Evolutionary conservation across 1,140 invertebrate genomes (phyloP).

Genomic region (Coenobita brevimanus): DNA sequence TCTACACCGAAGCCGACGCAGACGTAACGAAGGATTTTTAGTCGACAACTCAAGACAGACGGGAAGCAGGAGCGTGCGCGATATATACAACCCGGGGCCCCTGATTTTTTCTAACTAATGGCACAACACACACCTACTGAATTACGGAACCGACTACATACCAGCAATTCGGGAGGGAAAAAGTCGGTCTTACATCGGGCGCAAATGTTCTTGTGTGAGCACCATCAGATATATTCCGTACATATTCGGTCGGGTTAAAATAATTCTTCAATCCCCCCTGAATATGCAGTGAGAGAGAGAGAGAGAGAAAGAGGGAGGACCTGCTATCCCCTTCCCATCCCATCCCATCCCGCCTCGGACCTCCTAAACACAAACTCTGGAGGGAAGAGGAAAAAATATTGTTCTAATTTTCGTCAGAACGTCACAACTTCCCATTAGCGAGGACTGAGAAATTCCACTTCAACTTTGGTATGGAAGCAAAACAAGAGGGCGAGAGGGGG

Average conservation of each 20-base stretch:
- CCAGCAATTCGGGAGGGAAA: constrained; percentile 2
- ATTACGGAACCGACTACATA: not conserved
- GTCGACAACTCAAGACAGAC: too few relatives aligned
- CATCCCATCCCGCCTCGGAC: not conserved
- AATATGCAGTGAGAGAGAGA: not conserved
- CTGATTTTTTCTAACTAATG: not conserved
- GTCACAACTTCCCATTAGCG: constrained; percentile 34
- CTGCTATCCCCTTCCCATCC: not conserved
- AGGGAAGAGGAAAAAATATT: constrained; percentile 16
- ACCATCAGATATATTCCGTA: constrained; percentile 42
- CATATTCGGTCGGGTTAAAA: constrained; percentile 21
- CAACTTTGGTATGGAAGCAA: constrained; percentile 13
- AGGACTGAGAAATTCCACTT: constrained; percentile 30
- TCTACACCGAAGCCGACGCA: too few relatives aligned
- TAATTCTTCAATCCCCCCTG: constrained; percentile 34
- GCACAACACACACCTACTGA: not conserved
- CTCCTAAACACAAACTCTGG: constrained; percentile 31
- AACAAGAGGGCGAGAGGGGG: not conserved
- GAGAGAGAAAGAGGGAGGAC: not conserved
- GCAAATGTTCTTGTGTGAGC: constrained; percentile 32
- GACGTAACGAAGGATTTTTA: too few relatives aligned
- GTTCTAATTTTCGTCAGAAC: constrained; percentile 40
- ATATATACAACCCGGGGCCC: too few relatives aligned
- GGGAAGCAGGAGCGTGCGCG: too few relatives aligned
- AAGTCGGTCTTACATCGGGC: constrained; percentile 22